Conservation (phyloP, 2,888 invertebrate species). For the Caenorhabditis doughertyi region DNA sequence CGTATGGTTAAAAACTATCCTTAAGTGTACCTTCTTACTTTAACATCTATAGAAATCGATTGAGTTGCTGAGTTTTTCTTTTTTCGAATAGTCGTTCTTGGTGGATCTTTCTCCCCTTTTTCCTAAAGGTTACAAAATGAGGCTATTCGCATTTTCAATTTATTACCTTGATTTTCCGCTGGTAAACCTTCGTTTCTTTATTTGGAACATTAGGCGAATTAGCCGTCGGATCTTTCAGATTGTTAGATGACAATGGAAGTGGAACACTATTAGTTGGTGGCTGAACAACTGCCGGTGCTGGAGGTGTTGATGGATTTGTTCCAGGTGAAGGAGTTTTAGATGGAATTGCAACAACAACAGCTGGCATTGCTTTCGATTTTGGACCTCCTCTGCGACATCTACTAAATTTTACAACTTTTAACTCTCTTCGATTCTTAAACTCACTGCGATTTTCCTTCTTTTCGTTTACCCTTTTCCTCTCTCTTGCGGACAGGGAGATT, state of each 20-base stretch:
- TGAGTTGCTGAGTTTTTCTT: conserved; percentile 9
- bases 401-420: neutral
- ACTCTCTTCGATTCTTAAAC: neutral
- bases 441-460: conserved; percentile 9
- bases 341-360: neutral
- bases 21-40: neutral
- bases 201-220: neutral
- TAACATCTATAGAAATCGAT: neutral
- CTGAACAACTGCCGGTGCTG: neutral
- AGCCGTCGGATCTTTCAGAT: neutral
- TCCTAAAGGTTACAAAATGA: neutral
- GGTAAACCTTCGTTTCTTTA: neutral
- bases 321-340: neutral
- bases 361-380: neutral
- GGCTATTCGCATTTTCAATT: neutral
- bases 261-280: neutral
- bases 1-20: neutral
- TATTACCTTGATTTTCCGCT: neutral
- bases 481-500: too few species aligned
- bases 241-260: neutral
- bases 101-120: conserved; percentile 1
- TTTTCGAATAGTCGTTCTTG: neutral
- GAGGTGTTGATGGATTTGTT: neutral
- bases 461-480: conserved; percentile 9
- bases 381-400: neutral